Conservation (phyloP, 1,140 invertebrate species). For the Trachymyrmex septentrionalis region DNA sequence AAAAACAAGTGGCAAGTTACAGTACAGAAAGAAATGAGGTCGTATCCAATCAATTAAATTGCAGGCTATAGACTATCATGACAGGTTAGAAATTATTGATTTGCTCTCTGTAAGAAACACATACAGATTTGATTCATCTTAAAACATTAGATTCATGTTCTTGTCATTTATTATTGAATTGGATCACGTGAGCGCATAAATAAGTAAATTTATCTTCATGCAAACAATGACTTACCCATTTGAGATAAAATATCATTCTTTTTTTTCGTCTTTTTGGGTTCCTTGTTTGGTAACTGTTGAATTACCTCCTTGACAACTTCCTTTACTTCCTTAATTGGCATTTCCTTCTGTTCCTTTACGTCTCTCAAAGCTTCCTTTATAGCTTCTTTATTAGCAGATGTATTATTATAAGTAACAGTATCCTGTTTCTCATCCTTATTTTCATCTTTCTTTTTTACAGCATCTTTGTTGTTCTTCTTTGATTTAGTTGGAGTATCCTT, state of each 20-base stretch:
- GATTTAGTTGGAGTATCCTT: conserved; percentile 83
- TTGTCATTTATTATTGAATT: conserved; percentile 2
- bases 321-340: conserved; percentile 73
- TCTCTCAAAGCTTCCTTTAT: conserved; percentile 81
- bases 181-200: neutral
- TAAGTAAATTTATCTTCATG: neutral
- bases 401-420: conserved; percentile 56
- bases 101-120: conserved; percentile 37
- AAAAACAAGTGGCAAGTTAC: neutral
- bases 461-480: conserved; percentile 82
- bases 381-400: conserved; percentile 77
- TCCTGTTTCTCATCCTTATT: conserved; percentile 79
- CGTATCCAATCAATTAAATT: conserved; percentile 57
- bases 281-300: conserved; percentile 79
- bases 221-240: conserved; percentile 81
- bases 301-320: conserved; percentile 70
- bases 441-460: conserved; percentile 79
- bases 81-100: conserved; percentile 50
- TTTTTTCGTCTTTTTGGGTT: conserved; percentile 87
- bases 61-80: conserved; percentile 34
- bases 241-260: conserved; percentile 86
- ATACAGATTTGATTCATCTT: neutral
- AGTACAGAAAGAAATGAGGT: conserved; percentile 37
- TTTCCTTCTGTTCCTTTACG: conserved; percentile 80
- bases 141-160: neutral